Conservation (phyloP, 2,888 invertebrate genomes). For the Chrysotoxum bicinctum region DNA sequence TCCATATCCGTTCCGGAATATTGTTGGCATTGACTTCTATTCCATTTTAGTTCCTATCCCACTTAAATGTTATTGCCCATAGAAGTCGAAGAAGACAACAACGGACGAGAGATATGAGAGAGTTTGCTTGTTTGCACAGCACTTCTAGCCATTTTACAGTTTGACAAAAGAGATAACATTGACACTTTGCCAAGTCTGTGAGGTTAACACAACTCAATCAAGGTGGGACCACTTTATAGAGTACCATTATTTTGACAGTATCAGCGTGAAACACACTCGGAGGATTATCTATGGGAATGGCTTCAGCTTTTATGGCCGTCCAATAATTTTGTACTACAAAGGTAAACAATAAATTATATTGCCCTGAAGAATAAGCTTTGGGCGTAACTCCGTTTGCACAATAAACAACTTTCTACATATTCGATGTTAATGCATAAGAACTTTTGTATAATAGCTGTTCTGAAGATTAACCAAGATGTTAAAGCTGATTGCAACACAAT, state of each 20-base stretch:
- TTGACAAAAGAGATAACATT: slow-evolving; percentile 39
- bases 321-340: slow-evolving; percentile 24
- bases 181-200: slow-evolving; percentile 26
- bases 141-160: slow-evolving; percentile 54
- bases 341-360: slow-evolving; percentile 37
- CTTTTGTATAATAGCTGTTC: neutral
- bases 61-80: slow-evolving; percentile 53
- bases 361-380: neutral
- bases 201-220: slow-evolving; percentile 40
- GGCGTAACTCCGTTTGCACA: neutral
- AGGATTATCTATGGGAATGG: slow-evolving; percentile 26
- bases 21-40: slow-evolving; percentile 46
- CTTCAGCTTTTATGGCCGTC: slow-evolving; percentile 36
- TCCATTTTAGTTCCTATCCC: slow-evolving; percentile 38
- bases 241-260: neutral
- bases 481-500: neutral
- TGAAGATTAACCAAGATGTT: neutral
- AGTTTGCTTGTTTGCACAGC: neutral
- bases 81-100: slow-evolving; percentile 2
- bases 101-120: slow-evolving; percentile 2
- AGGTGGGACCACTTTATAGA: neutral
- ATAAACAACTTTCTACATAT: slow-evolving; percentile 25
- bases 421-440: slow-evolving; percentile 23
- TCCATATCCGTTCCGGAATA: slow-evolving; percentile 55
- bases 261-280: slow-evolving; percentile 30